A percentile compares a stretch with the other conserved stretches of the same genome.
Conservation (phyloP, 2,888 invertebrate genomes). For the Acanthosepion pharaonis region DNA sequence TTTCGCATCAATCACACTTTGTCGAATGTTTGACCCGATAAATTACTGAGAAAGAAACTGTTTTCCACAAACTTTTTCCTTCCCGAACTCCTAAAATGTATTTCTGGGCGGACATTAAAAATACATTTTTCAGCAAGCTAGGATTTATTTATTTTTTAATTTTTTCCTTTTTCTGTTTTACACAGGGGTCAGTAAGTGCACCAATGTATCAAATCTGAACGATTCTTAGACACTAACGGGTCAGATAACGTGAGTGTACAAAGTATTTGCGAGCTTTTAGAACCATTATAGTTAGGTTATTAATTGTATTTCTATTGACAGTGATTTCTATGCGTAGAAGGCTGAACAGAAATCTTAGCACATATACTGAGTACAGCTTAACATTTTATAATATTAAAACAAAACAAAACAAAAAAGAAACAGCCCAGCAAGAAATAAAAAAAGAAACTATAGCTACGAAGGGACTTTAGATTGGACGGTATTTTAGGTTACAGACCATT, state of each 20-base stretch:
- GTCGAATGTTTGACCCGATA: background rate
- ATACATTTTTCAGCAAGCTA: background rate
- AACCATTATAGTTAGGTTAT: background rate
- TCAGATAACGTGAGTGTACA: background rate
- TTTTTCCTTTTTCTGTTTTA: background rate
- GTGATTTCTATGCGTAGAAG: background rate
- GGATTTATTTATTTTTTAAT: background rate
- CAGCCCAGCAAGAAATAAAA: too few relatives aligned
- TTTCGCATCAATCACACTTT: constrained; percentile 22
- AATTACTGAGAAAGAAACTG: background rate
- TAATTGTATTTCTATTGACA: constrained; percentile 16
- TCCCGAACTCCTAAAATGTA: background rate
- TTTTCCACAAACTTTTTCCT: background rate
- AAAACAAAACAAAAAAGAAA: too few relatives aligned
- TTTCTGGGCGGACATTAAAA: background rate
- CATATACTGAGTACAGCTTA: too few relatives aligned
- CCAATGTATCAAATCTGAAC: background rate
- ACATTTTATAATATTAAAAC: too few relatives aligned
- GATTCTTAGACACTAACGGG: background rate
- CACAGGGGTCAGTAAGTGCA: background rate
- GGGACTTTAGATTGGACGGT: too few relatives aligned
- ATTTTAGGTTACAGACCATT: too few relatives aligned
- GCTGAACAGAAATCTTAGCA: too few relatives aligned
- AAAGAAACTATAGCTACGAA: too few relatives aligned
- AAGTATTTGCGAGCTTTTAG: background rate